These are phyloP conservation scores for Corynorhinus townsendii DNA, from an alignment of 2,113 vertebrate genomes.

Conservation along the genomic window DNA sequence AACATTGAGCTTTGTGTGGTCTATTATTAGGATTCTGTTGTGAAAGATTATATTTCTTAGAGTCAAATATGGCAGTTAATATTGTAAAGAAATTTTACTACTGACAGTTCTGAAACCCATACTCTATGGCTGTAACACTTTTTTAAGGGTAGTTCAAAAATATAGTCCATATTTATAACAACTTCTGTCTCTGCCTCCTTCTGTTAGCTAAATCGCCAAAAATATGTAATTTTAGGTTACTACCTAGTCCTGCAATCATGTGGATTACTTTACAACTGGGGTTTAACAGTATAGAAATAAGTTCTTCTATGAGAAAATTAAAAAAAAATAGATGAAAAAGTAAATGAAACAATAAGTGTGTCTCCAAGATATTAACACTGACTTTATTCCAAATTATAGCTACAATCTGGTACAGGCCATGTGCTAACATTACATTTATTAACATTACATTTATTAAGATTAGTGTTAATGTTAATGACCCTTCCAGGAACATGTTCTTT, in stretches of 20 bases:
- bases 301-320: neutral
- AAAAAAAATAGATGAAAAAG: neutral
- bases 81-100: neutral
- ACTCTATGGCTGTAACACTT: neutral
- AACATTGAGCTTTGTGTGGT: neutral
- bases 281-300: neutral
- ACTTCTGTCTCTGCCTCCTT: neutral
- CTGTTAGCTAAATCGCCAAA: neutral
- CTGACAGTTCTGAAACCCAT: neutral
- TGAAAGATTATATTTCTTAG: neutral
- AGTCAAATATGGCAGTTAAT: neutral
- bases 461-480: neutral
- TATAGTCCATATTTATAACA: neutral
- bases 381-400: neutral
- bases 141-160: neutral
- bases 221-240: neutral
- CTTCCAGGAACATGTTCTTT: neutral
- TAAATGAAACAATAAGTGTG: neutral
- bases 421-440: neutral
- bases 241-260: neutral
- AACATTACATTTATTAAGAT: neutral
- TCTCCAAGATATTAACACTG: neutral
- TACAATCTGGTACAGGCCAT: neutral
- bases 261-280: neutral
- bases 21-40: neutral